Base-by-base conservation (phyloP, 2,113 vertebrate species). In the Muntiacus reevesi region DNA sequence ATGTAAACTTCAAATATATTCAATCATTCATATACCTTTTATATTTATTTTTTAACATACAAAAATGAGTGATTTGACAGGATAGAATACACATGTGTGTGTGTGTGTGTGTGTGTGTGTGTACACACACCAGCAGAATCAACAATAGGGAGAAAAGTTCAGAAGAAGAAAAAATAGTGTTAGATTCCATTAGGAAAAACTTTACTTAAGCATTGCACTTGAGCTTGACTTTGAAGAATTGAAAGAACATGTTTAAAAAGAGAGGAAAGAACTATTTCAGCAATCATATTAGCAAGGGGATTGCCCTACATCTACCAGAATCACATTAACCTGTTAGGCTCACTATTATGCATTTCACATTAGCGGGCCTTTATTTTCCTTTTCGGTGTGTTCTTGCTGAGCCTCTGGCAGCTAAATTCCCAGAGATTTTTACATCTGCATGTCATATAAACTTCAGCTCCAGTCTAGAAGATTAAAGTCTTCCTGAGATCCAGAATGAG, bases 361-460 rank as follows among this genome's bases (percentile, higher is more conserved):
- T 8, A 74, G 17, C 47, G 28, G 7, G 7, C 14, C 50, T 93
- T 88, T 57, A 43, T 45, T 89, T 96, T 82, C 23, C 74, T 52
- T 64, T 76, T 45, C 47, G 13, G 45, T 83, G 36, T 85, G 62
- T 40, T 76, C 17, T 93, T 76, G 17, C n/a, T 59, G 47, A 84
- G 19, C 3, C 40, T 11, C 10, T 76, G 28, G 43, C 19, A 87
- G 67, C 57, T 94, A 16, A 88, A 83, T 91, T 87, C 52, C 40
- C 67, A 86, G 36, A 82, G 43, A 81, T 90, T 91, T 91, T 95
- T 60, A 91, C 78, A 89, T 95, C 78, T 87, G 57, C 50, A 95
- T 97, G 91, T 94, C 78, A 60, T 83, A 91, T 79, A 91, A 95
- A 95, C 96, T 83, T 91, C 33, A 79, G 76, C 67, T 87, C 60